These are phyloP conservation scores for Drosophila maculinotata DNA, from an alignment of 2,888 invertebrate species.

Conservation along the genomic window DNA sequence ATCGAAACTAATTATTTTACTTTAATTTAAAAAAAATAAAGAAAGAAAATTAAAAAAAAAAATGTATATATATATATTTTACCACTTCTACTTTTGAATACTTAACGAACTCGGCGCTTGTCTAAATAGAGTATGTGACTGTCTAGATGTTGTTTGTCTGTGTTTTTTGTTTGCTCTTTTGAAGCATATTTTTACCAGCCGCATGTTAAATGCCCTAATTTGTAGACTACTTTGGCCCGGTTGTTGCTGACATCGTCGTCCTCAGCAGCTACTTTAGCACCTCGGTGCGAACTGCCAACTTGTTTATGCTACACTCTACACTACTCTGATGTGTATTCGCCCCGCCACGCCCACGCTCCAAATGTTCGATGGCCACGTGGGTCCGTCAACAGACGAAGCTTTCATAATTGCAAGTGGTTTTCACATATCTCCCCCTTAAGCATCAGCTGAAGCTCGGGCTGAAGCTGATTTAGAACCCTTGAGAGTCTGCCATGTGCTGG, in stretches of 20 bases:
- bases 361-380: slow-evolving; percentile 11
- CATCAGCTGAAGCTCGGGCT: slow-evolving; percentile 1
- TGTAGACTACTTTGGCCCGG: slow-evolving; percentile 30
- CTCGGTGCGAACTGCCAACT: slow-evolving; percentile 54
- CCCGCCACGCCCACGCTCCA: slow-evolving; percentile 12
- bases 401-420: slow-evolving; percentile 35
- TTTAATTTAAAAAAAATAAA: no score
- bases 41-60: no score
- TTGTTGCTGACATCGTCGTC: slow-evolving; percentile 7
- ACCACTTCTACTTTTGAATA: no score
- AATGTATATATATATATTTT: no score
- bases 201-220: slow-evolving; percentile 80
- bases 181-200: slow-evolving; percentile 34
- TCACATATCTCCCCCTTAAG: slow-evolving; percentile 1
- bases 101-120: no score
- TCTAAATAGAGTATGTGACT: background rate
- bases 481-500: slow-evolving; percentile 44
- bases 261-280: slow-evolving; percentile 56
- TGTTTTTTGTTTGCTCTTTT: slow-evolving; percentile 10
- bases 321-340: background rate
- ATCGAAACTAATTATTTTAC: no score
- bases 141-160: background rate
- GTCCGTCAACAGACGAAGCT: slow-evolving; percentile 9
- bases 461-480: slow-evolving; percentile 17
- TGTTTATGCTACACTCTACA: slow-evolving; percentile 31